Conservation (phyloP, 2,113 vertebrate genomes). For the Trogon surrucura region DNA sequence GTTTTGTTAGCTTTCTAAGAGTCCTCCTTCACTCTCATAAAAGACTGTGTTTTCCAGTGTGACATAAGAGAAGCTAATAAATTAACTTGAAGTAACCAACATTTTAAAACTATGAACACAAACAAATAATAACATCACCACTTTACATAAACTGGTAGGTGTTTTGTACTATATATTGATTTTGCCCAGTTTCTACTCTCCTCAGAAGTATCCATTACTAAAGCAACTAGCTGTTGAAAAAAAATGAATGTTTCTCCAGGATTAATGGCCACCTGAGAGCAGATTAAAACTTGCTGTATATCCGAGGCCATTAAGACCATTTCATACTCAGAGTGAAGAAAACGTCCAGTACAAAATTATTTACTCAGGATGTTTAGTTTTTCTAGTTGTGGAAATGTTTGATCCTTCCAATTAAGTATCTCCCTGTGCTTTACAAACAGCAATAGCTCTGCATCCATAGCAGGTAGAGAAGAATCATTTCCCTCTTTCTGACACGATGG, state of each 20-base stretch:
- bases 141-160: neutral
- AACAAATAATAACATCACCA: neutral
- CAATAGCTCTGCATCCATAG: neutral
- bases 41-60: neutral
- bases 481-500: neutral
- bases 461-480: neutral
- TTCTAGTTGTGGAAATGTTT: neutral
- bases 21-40: neutral
- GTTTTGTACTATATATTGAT: neutral
- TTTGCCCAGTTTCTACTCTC: neutral
- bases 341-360: neutral
- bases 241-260: neutral
- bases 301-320: slow-evolving; percentile 53
- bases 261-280: slow-evolving; percentile 44
- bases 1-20: neutral
- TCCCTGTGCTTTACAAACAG: slow-evolving; percentile 51
- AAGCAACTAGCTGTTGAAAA: neutral
- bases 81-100: neutral
- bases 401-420: slow-evolving; percentile 20
- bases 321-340: slow-evolving; percentile 49
- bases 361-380: neutral
- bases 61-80: neutral
- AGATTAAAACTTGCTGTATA: slow-evolving; percentile 40
- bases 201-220: neutral
- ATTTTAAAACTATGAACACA: neutral